Evolutionary conservation across 2,797 vertebrate species (phyloP), one percentile per base, ranked within the genome.

Genomic region (Sebastes melanostomus): DNA sequence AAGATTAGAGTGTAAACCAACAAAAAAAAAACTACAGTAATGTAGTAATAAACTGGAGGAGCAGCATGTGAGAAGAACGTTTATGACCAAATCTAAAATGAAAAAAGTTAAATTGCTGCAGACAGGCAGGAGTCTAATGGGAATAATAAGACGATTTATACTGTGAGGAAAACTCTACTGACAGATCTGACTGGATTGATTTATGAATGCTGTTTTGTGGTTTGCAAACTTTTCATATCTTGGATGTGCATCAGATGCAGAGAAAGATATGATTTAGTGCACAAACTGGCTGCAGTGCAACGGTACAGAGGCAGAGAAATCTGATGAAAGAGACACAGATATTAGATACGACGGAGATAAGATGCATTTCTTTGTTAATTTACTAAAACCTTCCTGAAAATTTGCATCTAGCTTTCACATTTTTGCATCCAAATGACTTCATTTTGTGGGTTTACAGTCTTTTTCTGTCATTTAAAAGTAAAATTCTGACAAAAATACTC

Each of bases 1-100:
- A 34, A 74, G 81, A 89, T 86, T 75, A 84, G 20, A 59, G 20
- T 1, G 22, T 13, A 78, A 34, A 66, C 22, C 59, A 65, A 80
- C 3, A 77, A 8, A 66, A 32, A 66, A 32, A 20, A 34, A 9
- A 22, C 3, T 7, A 46, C 27, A 46, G 3, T 2, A 3, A 8
- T 30, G 12, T 4, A 30, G 11, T 20, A 18, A 56, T 25, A 42
- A 73, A 55, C n/a, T 16, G 25, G 2, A 63, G 24, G 16, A 55
- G 4, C 3, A 4, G 12, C 2, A 7, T 36, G 6, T 34, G 42
- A 22, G 52, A 1, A 20, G 56, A 8, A 11, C 7, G 27, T 30
- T 24, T 4, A 32, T 29, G 1, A 2, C 4, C 1, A 56, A 22
- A 29, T 10, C 0, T 30, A 16, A 63, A 63, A 34, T 34, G 1